Percentiles rank a stretch among this genome's conserved stretches.
Conservation (phyloP, 2,888 invertebrate genomes). For the Myathropa florea region DNA sequence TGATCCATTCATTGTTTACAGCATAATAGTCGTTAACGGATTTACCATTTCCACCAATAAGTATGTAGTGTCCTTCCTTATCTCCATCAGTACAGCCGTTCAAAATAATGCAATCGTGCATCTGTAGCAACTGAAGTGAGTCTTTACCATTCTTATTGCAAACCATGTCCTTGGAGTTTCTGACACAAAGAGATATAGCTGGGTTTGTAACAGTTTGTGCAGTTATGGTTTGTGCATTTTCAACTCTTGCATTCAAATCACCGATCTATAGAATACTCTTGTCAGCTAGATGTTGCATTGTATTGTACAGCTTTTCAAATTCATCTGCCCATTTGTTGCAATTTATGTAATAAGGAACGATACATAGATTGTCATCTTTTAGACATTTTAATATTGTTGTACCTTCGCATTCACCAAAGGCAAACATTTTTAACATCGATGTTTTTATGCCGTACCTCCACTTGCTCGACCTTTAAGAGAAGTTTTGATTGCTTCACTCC, state of each 20-base stretch:
- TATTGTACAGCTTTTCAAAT: neutral
- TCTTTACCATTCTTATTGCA: neutral
- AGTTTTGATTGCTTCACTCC: slow-evolving; percentile 1
- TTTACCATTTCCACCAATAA: too few relatives aligned
- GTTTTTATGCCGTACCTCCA: neutral
- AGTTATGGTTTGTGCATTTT: neutral
- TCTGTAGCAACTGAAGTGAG: neutral
- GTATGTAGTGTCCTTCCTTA: too few relatives aligned
- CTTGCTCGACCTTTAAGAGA: neutral
- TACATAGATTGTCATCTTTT: neutral
- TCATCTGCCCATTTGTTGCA: neutral
- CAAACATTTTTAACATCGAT: neutral
- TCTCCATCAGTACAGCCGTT: too few relatives aligned
- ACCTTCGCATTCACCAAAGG: neutral
- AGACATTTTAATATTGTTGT: neutral
- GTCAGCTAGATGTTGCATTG: neutral
- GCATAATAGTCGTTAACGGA: too few relatives aligned
- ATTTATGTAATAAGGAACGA: neutral
- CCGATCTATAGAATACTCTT: neutral
- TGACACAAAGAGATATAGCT: neutral
- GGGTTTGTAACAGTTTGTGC: neutral
- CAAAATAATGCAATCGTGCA: neutral
- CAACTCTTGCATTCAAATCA: neutral
- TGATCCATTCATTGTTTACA: too few relatives aligned
- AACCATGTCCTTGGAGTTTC: neutral